Evolutionary conservation across 2,797 vertebrate species (phyloP), one percentile per base, ranked within the genome.

Genomic region (Botia almorhae): DNA sequence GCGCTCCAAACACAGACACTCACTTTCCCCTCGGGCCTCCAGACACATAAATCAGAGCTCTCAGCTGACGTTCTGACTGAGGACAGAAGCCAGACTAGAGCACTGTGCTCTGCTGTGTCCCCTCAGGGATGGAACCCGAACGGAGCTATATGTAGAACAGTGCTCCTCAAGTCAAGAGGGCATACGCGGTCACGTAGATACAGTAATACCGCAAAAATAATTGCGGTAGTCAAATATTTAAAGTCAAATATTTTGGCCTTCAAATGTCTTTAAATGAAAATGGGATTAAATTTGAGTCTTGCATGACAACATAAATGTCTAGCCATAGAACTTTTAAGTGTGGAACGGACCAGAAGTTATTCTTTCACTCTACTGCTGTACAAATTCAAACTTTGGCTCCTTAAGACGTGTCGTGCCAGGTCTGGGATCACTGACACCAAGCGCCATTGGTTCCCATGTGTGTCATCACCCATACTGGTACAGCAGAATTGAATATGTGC

Each of bases 31-130:
- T 46, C 55, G 73, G 33, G 67, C 43, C 74, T 78, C 74, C 63
- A 83, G 84, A 84, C 81, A 69, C 56, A 80, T 82, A 85, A 84
- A 85, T 85, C 82, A 77, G 75, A 68, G 67, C 19, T 76, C 29
- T 46, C 43, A 67, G 69, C 70, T 82, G 70, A 73, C 68, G 76
- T 78, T 76, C 65, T 76, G 58, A 67, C 61, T 21, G 58, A 69
- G 65, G 46, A 78, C 56, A 55, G 55, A 77, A 77, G 76, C 67
- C 61, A 80, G 60, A 36, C 19, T 61, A 68, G 58, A 8, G 71
- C 56, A 43, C 39, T 61, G 16, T 33, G 67, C 39, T 70, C 11
- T 17, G 43, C 23, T 51, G 29, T 0, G 29, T 12, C 19, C 7
- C 61, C 29, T 4, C 16, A 10, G 43, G 63, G 55, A 63, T 16